Evolutionary conservation across 1,140 invertebrate genomes (phyloP).

Genomic region (Nixonia krombeini): DNA sequence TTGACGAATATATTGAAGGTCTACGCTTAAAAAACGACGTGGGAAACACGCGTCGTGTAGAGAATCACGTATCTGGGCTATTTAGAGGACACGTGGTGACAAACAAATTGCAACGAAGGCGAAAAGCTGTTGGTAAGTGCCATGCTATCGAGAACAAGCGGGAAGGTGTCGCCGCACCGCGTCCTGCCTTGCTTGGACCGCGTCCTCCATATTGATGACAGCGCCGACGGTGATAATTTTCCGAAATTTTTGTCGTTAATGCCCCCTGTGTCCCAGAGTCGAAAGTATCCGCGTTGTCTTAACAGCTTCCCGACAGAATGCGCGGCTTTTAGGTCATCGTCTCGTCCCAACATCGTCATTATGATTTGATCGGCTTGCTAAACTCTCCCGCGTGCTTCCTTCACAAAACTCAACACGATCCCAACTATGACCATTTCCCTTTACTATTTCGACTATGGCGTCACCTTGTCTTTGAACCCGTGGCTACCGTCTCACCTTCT

Average conservation of each 20-base stretch:
- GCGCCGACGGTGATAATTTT: conserved; percentile 81
- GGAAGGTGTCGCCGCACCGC: conserved; percentile 34
- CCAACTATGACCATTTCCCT: background rate
- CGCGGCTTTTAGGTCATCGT: conserved; percentile 58
- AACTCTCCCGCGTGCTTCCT: conserved; percentile 16
- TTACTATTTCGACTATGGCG: background rate
- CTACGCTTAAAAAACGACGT: conserved; percentile 3
- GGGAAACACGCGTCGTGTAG: background rate
- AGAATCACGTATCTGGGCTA: conserved; percentile 2
- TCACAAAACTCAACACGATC: no score
- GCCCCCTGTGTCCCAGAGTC: conserved; percentile 77
- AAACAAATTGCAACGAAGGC: background rate
- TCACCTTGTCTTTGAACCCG: background rate
- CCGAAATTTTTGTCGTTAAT: conserved; percentile 79
- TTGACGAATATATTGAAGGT: conserved; percentile 36
- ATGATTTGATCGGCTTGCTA: background rate
- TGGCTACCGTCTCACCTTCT: background rate
- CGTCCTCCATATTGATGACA: conserved; percentile 78
- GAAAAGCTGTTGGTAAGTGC: conserved; percentile 27
- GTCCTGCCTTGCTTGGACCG: conserved; percentile 51
- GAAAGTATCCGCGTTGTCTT: conserved; percentile 74
- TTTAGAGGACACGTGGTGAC: background rate
- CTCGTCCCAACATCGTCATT: conserved; percentile 16
- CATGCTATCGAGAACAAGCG: conserved; percentile 8
- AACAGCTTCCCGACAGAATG: conserved; percentile 72